Conservation (phyloP, 2,888 invertebrate species). For the Drosophila antonietae region DNA sequence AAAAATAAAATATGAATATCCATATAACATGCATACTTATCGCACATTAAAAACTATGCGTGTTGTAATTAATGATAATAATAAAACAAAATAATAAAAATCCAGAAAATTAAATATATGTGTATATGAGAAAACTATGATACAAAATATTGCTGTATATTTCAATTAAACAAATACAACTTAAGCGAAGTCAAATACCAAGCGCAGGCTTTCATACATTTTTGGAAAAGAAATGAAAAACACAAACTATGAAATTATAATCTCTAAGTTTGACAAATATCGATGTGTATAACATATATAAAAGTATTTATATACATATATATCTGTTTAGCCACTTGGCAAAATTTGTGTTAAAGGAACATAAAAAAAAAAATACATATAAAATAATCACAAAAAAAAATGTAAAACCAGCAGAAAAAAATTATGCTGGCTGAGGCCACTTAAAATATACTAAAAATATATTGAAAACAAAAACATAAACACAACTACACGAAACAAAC, state of each 20-base stretch:
- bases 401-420: slow-evolving; percentile 75
- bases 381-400: slow-evolving; percentile 59
- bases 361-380: slow-evolving; percentile 29
- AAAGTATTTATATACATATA: slow-evolving; percentile 40
- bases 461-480: slow-evolving; percentile 15
- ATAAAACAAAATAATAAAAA: slow-evolving; percentile 23
- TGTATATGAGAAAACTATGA: slow-evolving; percentile 38
- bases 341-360: slow-evolving; percentile 59
- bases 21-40: not conserved
- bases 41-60: slow-evolving; percentile 21
- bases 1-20: slow-evolving; percentile 31
- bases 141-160: slow-evolving; percentile 46
- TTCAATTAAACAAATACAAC: slow-evolving; percentile 39
- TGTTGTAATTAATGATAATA: slow-evolving; percentile 16
- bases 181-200: slow-evolving; percentile 41
- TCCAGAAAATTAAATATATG: slow-evolving; percentile 20
- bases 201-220: slow-evolving; percentile 80
- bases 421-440: slow-evolving; percentile 81
- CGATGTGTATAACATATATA: slow-evolving; percentile 63
- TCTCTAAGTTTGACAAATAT: slow-evolving; percentile 59
- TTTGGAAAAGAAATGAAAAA: slow-evolving; percentile 63
- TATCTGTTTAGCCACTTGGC: slow-evolving; percentile 70
- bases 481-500: slow-evolving; percentile 26
- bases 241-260: slow-evolving; percentile 26
- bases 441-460: slow-evolving; percentile 54